Evolutionary conservation across 2,113 vertebrate species (phyloP).

Genomic region (Petaurus breviceps): DNA sequence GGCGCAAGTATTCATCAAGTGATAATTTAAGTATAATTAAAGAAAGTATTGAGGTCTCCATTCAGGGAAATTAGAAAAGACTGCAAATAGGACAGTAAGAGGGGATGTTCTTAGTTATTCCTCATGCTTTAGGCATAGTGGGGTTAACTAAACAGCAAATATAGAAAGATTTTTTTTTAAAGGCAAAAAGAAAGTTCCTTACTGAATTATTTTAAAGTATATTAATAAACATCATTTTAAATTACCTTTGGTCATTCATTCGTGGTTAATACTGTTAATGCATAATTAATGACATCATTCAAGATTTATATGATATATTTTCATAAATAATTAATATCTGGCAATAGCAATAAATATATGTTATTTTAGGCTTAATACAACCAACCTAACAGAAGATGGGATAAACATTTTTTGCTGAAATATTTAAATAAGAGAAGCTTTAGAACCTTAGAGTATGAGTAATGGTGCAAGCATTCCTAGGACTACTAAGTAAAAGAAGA

Average conservation of each 20-base stretch:
- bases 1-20: conserved; percentile 65
- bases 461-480: neutral
- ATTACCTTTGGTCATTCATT: neutral
- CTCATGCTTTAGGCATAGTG: neutral
- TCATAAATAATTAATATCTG: conserved; percentile 60
- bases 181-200: neutral
- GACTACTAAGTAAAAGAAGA: neutral
- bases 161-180: conserved; percentile 3
- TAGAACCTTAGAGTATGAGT: neutral
- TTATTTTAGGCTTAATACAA: conserved; percentile 46
- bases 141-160: conserved; percentile 14
- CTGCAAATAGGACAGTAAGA: neutral
- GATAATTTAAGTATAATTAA: conserved; percentile 74
- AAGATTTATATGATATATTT: conserved; percentile 14
- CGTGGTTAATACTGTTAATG: conserved; percentile 38
- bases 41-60: conserved; percentile 47
- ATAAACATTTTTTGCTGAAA: conserved; percentile 1
- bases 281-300: conserved; percentile 50
- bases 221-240: conserved; percentile 25
- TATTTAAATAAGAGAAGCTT: neutral
- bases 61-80: conserved; percentile 52
- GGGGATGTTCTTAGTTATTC: neutral
- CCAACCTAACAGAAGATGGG: neutral
- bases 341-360: conserved; percentile 26
- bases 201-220: neutral